These are phyloP conservation scores for Harpalus rufipes DNA, from an alignment of 2,888 invertebrate genomes.

Conservation along the genomic window DNA sequence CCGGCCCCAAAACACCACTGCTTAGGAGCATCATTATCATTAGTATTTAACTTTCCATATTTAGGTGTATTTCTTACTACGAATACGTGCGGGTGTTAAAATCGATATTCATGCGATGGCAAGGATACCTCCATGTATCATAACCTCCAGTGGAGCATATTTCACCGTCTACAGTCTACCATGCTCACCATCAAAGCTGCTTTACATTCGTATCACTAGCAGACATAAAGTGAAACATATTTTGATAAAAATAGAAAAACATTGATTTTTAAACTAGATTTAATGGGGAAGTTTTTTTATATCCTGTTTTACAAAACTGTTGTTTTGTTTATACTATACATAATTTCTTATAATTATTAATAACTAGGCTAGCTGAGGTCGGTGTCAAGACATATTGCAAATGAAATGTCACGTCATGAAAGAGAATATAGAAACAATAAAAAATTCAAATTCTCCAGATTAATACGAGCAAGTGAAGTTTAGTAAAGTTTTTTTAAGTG, in stretches of 20 bases:
- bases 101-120: not conserved
- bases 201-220: not conserved
- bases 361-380: too few species aligned
- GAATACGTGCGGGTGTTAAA: not conserved
- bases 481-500: too few species aligned
- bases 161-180: not conserved
- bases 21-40: not conserved
- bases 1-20: too few species aligned
- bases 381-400: too few species aligned
- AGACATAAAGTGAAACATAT: not conserved
- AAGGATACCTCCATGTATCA: not conserved
- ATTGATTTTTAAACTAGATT: conserved; percentile 1
- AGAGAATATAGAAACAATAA: too few species aligned
- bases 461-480: too few species aligned
- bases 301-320: not conserved
- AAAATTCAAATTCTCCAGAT: too few species aligned
- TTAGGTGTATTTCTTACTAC: not conserved
- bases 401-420: too few species aligned
- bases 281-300: not conserved
- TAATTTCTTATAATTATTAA: too few species aligned
- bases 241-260: not conserved
- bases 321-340: too few species aligned
- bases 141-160: not conserved
- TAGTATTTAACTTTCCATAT: not conserved
- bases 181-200: not conserved